Evolutionary conservation across 2,113 vertebrate genomes (phyloP), one percentile per base, ranked within the genome.

Genomic region (Todiramphus chloris): DNA sequence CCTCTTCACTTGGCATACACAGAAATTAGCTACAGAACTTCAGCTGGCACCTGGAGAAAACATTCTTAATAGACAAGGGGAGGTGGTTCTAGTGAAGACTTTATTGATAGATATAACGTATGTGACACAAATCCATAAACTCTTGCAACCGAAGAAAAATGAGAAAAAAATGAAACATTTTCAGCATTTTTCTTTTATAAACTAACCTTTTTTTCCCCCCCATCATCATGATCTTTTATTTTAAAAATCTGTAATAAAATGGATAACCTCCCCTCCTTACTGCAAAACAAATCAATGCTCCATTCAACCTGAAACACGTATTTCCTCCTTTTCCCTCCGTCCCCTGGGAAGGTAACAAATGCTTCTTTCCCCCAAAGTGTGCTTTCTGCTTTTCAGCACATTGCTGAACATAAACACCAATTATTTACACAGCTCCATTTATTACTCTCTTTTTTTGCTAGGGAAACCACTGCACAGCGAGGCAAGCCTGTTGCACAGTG

Each of bases 231-330:
- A 64, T 50, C 41, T 78, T 91, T 87, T 89, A 24, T 63, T 91
- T 81, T 84, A 39, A 73, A 94, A 90, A 89, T 51, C 55, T 33
- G 58, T 35, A 80, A 50, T 5, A 69, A 63, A 77, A 95, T 10
- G 59, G 63, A 80, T 92, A 81, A 63, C 79, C 55, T 86, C 72
- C 55, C 56, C 62, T 37, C 15, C 81, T 60, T 79, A 67, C 64
- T 74, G 48, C 86, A 10, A 72, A 96, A 79, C 82, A 92, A 93
- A 92, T 95, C 91, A 76, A 90, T 95, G 83, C 44, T 94, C 83
- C 91, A 79, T 92, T 86, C 94, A 86, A 88, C 87, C 90, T 55
- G 79, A 94, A 94, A 88, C 83, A 41, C 15, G 16, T 58, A 92
- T 83, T 90, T 94, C 90, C 92, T 83, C 25, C 50, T 77, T 95